These are phyloP conservation scores for Platysternon megacephalum DNA, from an alignment of 2,113 vertebrate species.

Conservation along the genomic window DNA sequence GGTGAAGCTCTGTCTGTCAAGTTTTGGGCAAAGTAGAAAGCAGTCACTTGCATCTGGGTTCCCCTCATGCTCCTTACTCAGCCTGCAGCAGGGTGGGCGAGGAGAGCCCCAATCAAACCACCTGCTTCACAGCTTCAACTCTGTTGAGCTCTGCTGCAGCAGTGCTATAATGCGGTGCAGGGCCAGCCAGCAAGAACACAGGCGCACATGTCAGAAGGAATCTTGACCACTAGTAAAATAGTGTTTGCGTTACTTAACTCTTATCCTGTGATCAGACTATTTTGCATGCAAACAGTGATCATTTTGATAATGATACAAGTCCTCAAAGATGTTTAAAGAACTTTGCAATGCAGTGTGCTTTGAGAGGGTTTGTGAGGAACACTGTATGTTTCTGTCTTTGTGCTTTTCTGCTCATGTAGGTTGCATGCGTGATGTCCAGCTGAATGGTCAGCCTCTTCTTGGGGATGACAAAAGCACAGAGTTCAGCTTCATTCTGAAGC, in stretches of 20 bases:
- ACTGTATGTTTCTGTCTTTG: not conserved
- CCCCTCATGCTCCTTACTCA: not conserved
- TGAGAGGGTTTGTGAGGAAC: not conserved
- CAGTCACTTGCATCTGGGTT: not conserved
- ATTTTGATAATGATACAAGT: not conserved
- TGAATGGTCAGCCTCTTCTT: slow-evolving; percentile 83
- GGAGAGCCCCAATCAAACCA: not conserved
- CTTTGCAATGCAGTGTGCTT: not conserved
- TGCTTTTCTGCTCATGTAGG: slow-evolving; percentile 69
- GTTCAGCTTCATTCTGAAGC: slow-evolving; percentile 77
- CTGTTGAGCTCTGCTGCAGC: not conserved
- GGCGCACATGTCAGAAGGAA: not conserved
- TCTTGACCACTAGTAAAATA: not conserved
- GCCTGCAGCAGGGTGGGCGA: not conserved
- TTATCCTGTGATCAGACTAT: not conserved
- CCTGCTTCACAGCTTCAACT: not conserved
- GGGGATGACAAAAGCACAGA: slow-evolving; percentile 82
- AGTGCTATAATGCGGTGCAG: not conserved
- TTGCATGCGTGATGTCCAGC: slow-evolving; percentile 87
- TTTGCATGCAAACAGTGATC: not conserved
- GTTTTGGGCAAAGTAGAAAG: not conserved
- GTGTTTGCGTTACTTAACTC: not conserved
- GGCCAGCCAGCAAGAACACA: not conserved
- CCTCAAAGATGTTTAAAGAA: not conserved
- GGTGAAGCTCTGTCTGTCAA: not conserved